These are phyloP conservation scores for Antechinus stuartii DNA, from an alignment of 2,113 vertebrate genomes.

Conservation along the genomic window DNA sequence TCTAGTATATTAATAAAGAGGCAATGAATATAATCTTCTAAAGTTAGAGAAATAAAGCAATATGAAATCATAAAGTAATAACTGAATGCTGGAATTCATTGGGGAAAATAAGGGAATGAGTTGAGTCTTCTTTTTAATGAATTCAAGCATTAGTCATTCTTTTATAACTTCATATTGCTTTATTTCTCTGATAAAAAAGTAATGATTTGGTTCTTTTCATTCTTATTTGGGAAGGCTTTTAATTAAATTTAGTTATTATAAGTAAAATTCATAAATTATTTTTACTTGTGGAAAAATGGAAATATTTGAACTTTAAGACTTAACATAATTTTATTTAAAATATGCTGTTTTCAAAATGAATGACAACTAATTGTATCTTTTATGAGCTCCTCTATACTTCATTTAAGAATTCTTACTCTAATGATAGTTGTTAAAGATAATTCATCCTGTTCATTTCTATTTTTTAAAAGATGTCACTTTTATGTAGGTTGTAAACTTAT, in stretches of 20 bases:
- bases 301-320: background rate
- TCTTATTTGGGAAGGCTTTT: conserved; percentile 5
- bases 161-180: conserved; percentile 12
- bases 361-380: background rate
- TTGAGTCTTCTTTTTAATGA: background rate
- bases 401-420: no score
- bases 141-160: background rate
- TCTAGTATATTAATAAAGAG: conserved; percentile 21
- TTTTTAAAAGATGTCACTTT: no score
- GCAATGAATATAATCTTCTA: background rate
- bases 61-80: background rate
- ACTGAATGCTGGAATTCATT: no score
- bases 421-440: no score
- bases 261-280: conserved; percentile 29
- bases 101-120: no score
- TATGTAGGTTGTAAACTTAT: no score
- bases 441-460: no score
- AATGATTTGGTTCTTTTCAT: background rate
- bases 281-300: conserved; percentile 11
- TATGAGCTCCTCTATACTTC: no score
- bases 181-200: background rate
- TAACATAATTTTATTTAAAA: conserved; percentile 34
- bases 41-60: background rate
- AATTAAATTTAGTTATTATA: conserved; percentile 28
- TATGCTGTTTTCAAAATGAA: conserved; percentile 12